Conservation (phyloP, 2,113 vertebrate species). For the Pandion haliaetus region DNA sequence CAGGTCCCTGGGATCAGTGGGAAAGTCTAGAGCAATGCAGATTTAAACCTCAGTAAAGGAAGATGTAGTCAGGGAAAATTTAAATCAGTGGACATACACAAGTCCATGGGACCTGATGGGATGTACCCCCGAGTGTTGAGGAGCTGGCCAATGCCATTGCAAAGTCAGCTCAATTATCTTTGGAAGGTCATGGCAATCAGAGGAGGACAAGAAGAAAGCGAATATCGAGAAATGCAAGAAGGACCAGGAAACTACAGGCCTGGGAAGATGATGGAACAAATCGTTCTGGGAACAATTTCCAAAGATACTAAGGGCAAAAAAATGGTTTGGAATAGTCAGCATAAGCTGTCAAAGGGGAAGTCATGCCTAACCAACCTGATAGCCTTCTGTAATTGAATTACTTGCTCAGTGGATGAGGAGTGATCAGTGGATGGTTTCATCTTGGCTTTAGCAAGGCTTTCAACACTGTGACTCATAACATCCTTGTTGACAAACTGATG, state of each 20-base stretch:
- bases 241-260: background rate
- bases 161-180: background rate
- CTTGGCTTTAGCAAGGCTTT: background rate
- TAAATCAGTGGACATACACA: background rate
- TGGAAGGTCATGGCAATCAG: background rate
- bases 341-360: background rate
- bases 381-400: background rate
- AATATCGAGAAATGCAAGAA: background rate
- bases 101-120: background rate
- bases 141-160: background rate
- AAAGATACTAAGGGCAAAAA: background rate
- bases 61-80: background rate
- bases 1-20: background rate
- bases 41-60: background rate
- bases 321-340: background rate
- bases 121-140: rapidly evolving
- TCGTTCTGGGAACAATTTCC: background rate
- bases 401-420: background rate
- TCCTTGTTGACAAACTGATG: background rate
- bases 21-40: background rate
- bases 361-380: background rate
- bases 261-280: background rate
- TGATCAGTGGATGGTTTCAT: background rate
- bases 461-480: background rate
- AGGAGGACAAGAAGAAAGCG: background rate